Conservation (phyloP, 2,113 vertebrate genomes). For the Chitala chitala region DNA sequence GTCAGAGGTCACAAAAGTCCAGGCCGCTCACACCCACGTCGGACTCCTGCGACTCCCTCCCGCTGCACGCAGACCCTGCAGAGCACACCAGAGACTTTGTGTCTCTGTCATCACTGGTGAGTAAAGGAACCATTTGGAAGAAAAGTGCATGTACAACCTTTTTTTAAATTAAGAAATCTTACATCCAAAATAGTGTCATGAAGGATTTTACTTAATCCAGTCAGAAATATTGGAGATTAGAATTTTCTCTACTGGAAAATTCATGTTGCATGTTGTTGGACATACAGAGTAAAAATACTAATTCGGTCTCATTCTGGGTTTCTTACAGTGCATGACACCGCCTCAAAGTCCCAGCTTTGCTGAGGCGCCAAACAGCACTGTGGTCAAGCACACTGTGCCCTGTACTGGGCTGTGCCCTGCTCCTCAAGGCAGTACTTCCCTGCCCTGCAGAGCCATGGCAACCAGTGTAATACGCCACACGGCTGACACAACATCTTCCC, state of each 20-base stretch:
- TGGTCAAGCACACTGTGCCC: constrained; percentile 45
- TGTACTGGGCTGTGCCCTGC: constrained; percentile 43
- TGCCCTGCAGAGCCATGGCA: constrained; percentile 63
- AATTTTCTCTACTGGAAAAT: too few relatives aligned
- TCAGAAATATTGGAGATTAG: too few relatives aligned
- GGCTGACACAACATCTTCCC: constrained; percentile 54
- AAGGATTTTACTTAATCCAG: too few relatives aligned
- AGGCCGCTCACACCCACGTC: constrained; percentile 90
- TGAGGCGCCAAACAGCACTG: constrained; percentile 59
- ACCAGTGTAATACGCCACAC: constrained; percentile 86
- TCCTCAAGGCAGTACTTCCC: constrained; percentile 13
- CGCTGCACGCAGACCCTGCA: constrained; percentile 49
- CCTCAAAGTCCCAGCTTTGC: constrained; percentile 87
- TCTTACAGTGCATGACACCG: constrained; percentile 88
- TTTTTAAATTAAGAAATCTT: too few relatives aligned
- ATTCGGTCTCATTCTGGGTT: constrained; percentile 8
- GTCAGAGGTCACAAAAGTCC: constrained; percentile 73
- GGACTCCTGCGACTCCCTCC: constrained; percentile 83
- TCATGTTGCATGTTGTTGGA: too few relatives aligned
- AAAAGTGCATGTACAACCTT: too few relatives aligned
- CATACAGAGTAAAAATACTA: not conserved
- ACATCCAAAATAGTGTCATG: too few relatives aligned
- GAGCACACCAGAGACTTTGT: constrained; percentile 78
- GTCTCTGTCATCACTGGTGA: constrained; percentile 82
- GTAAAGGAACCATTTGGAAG: constrained; percentile 30